These are phyloP conservation scores for Trinectes maculatus DNA, from an alignment of 2,113 vertebrate genomes.

Conservation along the genomic window DNA sequence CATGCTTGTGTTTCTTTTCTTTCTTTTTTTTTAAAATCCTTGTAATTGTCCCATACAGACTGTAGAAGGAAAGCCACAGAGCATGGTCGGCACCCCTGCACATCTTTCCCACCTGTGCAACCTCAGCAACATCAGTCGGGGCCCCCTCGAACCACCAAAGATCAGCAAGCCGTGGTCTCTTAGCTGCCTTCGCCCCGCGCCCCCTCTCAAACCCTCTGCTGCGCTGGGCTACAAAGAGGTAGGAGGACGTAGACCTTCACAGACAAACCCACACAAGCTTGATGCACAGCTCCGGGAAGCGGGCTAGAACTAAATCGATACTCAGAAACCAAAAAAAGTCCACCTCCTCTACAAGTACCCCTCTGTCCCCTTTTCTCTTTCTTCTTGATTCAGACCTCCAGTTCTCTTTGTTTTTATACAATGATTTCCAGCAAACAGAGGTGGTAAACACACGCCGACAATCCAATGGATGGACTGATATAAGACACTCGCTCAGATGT, in stretches of 20 bases:
- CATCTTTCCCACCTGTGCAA: conserved; percentile 83
- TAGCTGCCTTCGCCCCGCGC: conserved; percentile 96
- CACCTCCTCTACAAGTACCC: conserved; percentile 11
- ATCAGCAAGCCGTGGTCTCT: conserved; percentile 96
- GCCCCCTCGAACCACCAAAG: conserved; percentile 93
- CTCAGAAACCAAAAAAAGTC: conserved; percentile 15
- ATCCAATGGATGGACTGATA: neutral
- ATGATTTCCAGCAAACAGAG: neutral
- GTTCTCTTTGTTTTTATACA: neutral
- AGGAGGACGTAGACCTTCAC: conserved; percentile 49
- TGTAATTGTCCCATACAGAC: conserved; percentile 40
- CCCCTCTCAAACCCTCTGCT: conserved; percentile 94
- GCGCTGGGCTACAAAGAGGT: conserved; percentile 99
- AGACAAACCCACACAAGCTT: conserved; percentile 14
- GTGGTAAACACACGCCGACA: neutral
- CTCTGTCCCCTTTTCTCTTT: neutral
- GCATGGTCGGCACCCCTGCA: conserved; percentile 67
- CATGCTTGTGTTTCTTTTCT: neutral
- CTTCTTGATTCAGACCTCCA: neutral
- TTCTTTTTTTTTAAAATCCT: no score
- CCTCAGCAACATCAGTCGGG: conserved; percentile 84
- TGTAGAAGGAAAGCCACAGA: conserved; percentile 69
- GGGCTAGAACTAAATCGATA: neutral
- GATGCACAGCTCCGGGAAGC: neutral
- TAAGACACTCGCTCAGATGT: no score